Percentiles rank a stretch among this genome's conserved stretches.
These are phyloP conservation scores for Drosophila merina DNA, from an alignment of 2,888 invertebrate species.

Conservation along the genomic window DNA sequence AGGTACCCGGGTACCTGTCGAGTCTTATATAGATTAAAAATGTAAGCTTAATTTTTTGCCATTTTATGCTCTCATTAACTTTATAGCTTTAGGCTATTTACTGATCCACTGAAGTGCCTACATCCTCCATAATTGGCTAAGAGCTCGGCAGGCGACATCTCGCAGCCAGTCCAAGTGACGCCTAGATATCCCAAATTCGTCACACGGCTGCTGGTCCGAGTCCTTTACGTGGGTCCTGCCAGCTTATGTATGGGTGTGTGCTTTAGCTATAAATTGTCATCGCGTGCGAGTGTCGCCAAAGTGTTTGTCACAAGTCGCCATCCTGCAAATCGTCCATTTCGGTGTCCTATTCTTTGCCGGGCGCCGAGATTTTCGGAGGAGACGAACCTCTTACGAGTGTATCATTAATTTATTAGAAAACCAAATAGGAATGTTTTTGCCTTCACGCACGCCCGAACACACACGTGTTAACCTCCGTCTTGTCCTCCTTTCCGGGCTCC, in stretches of 20 bases:
- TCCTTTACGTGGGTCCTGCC: constrained; percentile 26
- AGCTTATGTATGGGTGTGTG: constrained; percentile 14
- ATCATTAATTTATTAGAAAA: constrained; percentile 79
- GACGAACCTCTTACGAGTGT: constrained; percentile 44
- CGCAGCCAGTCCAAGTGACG: constrained; percentile 31
- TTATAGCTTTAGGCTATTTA: not conserved
- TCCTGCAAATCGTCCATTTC: constrained; percentile 19
- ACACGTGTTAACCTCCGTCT: constrained; percentile 18
- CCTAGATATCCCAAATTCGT: constrained; percentile 30
- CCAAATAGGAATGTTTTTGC: constrained; percentile 65
- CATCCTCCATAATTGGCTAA: constrained; percentile 28
- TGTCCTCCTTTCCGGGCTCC: not conserved
- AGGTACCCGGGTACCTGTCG: no score
- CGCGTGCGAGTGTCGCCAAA: constrained; percentile 47
- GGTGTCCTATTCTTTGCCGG: constrained; percentile 9
- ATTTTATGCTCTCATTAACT: not conserved
- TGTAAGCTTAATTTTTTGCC: not conserved
- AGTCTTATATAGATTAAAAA: not conserved
- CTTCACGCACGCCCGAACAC: constrained; percentile 37
- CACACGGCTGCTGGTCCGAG: constrained; percentile 17
- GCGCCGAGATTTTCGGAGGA: constrained; percentile 38
- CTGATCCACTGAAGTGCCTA: constrained; percentile 24
- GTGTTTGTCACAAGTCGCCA: constrained; percentile 67
- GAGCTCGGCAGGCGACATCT: constrained; percentile 20
- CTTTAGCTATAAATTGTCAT: constrained; percentile 44